Percentiles rank a stretch among this genome's conserved stretches.
These are phyloP conservation scores for Mimumesa dahlbomi DNA, from an alignment of 2,888 invertebrate species.

Conservation along the genomic window DNA sequence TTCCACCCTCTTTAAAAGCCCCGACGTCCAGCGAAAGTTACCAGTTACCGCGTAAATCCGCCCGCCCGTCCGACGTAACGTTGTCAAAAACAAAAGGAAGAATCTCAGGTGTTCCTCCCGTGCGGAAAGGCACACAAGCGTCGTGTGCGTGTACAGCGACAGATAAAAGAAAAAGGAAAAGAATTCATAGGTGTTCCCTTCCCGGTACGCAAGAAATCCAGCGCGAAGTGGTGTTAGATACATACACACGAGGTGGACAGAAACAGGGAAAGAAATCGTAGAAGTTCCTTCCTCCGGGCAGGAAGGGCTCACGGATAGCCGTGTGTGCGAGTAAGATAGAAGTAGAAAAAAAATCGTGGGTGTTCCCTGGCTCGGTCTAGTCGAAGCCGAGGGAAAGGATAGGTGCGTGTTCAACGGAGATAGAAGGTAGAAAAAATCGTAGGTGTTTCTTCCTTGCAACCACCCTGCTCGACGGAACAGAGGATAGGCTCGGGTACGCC, in stretches of 20 bases:
- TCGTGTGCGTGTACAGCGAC: neutral
- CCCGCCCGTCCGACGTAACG: no score
- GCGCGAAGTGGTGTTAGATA: neutral
- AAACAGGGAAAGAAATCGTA: constrained; percentile 24
- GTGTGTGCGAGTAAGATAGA: constrained; percentile 20
- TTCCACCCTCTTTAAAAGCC: no score
- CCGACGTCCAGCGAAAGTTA: no score
- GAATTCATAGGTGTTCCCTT: neutral
- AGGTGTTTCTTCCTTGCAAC: constrained; percentile 39
- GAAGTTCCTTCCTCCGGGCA: constrained; percentile 2
- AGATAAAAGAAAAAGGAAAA: neutral
- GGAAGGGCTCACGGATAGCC: neutral
- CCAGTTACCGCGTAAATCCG: no score
- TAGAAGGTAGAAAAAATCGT: constrained; percentile 42
- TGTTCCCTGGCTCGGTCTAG: constrained; percentile 25
- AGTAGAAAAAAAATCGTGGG: constrained; percentile 16
- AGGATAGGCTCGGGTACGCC: neutral
- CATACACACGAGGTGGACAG: neutral
- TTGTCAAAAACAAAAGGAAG: neutral
- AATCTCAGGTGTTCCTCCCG: neutral
- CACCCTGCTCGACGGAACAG: constrained; percentile 32
- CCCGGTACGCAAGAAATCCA: neutral
- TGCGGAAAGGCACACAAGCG: no score
- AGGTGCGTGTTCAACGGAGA: constrained; percentile 36
- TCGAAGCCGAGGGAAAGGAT: constrained; percentile 18